These are phyloP conservation scores for Zygogramma bicolorata DNA, from an alignment of 2,888 invertebrate species.

Conservation along the genomic window DNA sequence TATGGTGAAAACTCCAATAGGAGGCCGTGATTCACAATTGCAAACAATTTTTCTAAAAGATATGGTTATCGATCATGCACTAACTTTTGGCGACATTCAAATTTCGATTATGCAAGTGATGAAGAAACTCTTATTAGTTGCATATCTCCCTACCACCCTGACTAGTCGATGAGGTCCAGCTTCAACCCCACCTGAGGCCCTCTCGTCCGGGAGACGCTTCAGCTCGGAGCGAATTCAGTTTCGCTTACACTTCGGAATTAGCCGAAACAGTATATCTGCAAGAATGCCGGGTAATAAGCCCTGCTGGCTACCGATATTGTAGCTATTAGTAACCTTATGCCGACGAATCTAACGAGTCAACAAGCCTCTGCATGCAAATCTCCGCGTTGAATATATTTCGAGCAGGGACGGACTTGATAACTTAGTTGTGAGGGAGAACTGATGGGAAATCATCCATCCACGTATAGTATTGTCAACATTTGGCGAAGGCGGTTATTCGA, in stretches of 20 bases:
- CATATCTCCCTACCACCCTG: no score
- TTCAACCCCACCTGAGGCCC: neutral
- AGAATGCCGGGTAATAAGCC: slow-evolving; percentile 30
- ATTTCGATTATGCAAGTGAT: no score
- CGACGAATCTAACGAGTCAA: slow-evolving; percentile 23
- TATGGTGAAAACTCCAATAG: no score
- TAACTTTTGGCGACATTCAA: no score
- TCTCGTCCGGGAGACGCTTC: neutral
- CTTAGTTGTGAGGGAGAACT: no score
- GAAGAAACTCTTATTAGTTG: no score
- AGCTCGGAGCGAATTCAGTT: neutral
- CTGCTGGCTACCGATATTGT: slow-evolving; percentile 37
- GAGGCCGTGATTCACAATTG: no score
- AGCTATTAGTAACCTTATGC: slow-evolving; percentile 41
- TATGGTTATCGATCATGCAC: no score
- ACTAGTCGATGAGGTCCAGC: neutral
- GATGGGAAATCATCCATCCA: no score
- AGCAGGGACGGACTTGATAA: slow-evolving; percentile 1
- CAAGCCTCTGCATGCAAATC: slow-evolving; percentile 33
- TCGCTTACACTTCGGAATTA: slow-evolving; percentile 17
- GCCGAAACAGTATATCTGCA: slow-evolving; percentile 24
- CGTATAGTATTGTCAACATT: no score
- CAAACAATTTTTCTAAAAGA: no score
- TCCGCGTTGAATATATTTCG: slow-evolving; percentile 20
- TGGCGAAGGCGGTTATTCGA: no score